Evolutionary conservation across 2,113 vertebrate genomes (phyloP).

Genomic region (Saccopteryx bilineata): DNA sequence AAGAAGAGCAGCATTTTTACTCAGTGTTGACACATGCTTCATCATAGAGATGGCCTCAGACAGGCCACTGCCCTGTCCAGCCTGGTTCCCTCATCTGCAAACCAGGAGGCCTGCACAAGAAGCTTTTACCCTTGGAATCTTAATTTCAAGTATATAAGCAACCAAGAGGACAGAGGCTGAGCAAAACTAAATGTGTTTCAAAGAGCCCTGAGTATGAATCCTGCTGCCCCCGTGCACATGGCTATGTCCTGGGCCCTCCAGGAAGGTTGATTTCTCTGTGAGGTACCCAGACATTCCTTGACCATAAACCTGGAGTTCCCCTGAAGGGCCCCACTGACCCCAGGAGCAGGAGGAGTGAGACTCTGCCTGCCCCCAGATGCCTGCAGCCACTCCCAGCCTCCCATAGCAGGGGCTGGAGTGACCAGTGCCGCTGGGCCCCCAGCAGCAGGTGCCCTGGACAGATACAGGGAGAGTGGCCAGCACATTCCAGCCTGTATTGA

Average conservation of each 20-base stretch:
- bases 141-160: no score
- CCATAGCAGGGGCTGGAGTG: background rate
- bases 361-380: background rate
- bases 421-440: no score
- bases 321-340: background rate
- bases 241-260: background rate
- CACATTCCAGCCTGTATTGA: background rate
- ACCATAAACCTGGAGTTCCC: background rate
- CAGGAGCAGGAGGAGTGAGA: background rate
- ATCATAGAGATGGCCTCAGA: background rate
- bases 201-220: background rate
- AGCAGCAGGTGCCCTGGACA: background rate
- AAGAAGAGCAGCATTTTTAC: background rate
- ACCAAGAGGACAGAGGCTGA: background rate
- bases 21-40: background rate
- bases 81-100: background rate
- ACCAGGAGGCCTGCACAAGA: background rate
- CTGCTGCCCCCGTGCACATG: background rate
- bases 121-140: background rate
- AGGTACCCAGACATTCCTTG: no score
- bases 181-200: background rate
- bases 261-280: background rate
- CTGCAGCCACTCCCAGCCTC: accelerated
- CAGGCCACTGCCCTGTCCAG: background rate
- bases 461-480: background rate